Percentiles rank a stretch among this genome's conserved stretches.
phyloP scores from a whole-genome alignment of 2,888 invertebrate species.

The Lithodes maja region DNA sequence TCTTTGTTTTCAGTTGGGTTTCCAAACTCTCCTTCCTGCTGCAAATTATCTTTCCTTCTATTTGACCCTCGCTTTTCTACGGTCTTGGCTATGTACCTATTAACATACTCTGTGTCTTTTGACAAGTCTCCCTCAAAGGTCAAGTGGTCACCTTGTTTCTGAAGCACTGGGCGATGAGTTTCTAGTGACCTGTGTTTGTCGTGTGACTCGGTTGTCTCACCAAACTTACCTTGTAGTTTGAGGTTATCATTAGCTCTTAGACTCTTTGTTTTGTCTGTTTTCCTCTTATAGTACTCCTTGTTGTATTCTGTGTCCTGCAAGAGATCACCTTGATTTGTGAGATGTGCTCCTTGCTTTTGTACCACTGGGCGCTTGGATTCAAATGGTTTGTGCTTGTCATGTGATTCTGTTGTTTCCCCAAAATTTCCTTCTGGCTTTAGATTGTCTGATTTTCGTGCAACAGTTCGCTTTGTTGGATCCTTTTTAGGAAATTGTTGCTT shows the following conservation, averaged over 20 bases:
- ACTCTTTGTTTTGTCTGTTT: background rate
- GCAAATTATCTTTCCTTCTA: constrained; percentile 31
- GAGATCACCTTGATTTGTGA: constrained; percentile 27
- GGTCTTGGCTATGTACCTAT: background rate
- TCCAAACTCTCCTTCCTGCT: constrained; percentile 23
- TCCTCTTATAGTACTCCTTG: constrained; percentile 23
- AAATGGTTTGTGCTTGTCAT: constrained; percentile 30
- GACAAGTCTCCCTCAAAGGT: constrained; percentile 20
- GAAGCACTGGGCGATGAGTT: background rate
- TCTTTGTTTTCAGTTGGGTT: constrained; percentile 31
- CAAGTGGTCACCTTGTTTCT: constrained; percentile 34
- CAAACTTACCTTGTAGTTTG: constrained; percentile 47
- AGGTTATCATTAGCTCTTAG: constrained; percentile 19
- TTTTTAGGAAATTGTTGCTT: constrained; percentile 20
- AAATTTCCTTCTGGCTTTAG: constrained; percentile 34
- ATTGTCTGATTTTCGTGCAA: constrained; percentile 24
- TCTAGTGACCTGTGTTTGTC: constrained; percentile 33
- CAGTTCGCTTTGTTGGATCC: constrained; percentile 7
- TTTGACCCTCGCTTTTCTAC: background rate
- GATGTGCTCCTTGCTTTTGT: constrained; percentile 15
- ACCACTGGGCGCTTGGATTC: constrained; percentile 23
- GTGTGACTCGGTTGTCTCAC: constrained; percentile 35
- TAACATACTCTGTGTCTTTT: background rate
- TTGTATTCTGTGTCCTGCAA: constrained; percentile 35
- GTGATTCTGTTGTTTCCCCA: constrained; percentile 37